Percentiles rank a stretch among this genome's conserved stretches.
Conservation (phyloP, 2,797 vertebrate genomes). For the Eleutherodactylus coqui region DNA sequence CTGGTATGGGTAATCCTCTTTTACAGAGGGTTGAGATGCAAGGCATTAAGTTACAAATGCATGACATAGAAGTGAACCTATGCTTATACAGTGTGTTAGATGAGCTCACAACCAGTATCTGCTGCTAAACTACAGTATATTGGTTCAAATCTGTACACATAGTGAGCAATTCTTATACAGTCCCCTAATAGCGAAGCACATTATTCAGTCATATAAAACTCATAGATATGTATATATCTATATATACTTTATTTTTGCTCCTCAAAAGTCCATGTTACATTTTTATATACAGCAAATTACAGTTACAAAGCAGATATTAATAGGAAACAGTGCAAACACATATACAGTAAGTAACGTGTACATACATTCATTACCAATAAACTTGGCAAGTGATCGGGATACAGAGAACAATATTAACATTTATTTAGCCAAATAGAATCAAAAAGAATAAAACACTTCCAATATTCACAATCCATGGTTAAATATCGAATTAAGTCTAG, state of each 20-base stretch:
- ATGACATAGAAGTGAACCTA: too few relatives aligned
- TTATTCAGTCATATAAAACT: neutral
- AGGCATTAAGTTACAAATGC: too few relatives aligned
- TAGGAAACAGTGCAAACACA: slow-evolving; percentile 16
- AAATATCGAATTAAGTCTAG: neutral
- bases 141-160: neutral
- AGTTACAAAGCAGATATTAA: slow-evolving; percentile 7
- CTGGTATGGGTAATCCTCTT: too few relatives aligned
- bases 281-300: slow-evolving; percentile 28
- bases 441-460: neutral
- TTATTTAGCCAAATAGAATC: neutral
- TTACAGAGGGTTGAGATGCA: too few relatives aligned
- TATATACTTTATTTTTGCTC: neutral
- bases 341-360: neutral
- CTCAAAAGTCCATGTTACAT: neutral
- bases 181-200: too few relatives aligned
- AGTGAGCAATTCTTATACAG: neutral
- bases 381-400: neutral
- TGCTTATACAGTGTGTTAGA: too few relatives aligned
- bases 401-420: neutral
- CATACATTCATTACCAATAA: neutral
- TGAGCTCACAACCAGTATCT: too few relatives aligned
- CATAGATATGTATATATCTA: neutral
- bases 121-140: too few relatives aligned
- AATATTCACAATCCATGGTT: neutral